Conservation (phyloP, 2,797 vertebrate genomes). For the Benthosema pterotum region DNA sequence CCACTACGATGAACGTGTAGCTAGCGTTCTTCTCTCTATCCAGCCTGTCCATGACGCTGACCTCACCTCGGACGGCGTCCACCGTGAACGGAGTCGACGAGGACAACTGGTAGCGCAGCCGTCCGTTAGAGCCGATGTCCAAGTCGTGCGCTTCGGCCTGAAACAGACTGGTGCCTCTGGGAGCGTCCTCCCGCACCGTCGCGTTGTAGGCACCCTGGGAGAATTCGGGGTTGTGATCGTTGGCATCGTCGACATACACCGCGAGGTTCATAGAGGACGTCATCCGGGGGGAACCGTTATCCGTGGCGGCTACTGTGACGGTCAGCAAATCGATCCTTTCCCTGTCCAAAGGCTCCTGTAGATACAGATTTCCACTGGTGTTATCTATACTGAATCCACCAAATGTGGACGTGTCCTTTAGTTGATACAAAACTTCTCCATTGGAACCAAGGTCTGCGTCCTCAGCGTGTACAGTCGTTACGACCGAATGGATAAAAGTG, state of each 20-base stretch:
- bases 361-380: constrained; percentile 68
- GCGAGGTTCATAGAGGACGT: constrained; percentile 63
- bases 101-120: constrained; percentile 66
- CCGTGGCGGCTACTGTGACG: constrained; percentile 66
- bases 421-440: constrained; percentile 68
- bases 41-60: constrained; percentile 67
- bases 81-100: constrained; percentile 63
- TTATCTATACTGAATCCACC: constrained; percentile 65
- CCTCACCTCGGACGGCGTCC: constrained; percentile 70
- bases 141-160: constrained; percentile 69
- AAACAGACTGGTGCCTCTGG: constrained; percentile 68
- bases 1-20: constrained; percentile 66
- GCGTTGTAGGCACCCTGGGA: constrained; percentile 62
- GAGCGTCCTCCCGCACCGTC: constrained; percentile 67
- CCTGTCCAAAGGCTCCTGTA: constrained; percentile 73
- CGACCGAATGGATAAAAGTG: constrained; percentile 56
- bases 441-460: constrained; percentile 75
- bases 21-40: constrained; percentile 74
- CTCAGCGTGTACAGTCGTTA: constrained; percentile 66
- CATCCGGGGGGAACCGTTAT: constrained; percentile 70
- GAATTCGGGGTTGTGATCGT: constrained; percentile 79
- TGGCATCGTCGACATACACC: constrained; percentile 73
- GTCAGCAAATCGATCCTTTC: constrained; percentile 63
- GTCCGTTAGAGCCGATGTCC: constrained; percentile 73
- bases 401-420: constrained; percentile 54